Percentiles rank a stretch among this genome's conserved stretches.
Evolutionary conservation across 2,113 vertebrate species (phyloP).

Genomic region (Capreolus pygargus): DNA sequence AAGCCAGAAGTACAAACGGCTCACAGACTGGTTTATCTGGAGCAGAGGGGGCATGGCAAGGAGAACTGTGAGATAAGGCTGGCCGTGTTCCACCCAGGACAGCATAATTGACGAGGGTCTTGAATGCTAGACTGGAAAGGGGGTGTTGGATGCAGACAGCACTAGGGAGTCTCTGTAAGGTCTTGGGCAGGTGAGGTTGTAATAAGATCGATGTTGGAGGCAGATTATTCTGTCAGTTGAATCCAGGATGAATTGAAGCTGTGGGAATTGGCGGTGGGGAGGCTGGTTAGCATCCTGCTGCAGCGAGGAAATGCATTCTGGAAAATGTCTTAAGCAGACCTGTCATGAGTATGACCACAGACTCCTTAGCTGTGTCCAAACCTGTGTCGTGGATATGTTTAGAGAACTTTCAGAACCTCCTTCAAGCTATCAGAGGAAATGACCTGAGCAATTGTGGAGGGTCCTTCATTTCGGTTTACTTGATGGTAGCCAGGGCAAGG

Average conservation of each 20-base stretch:
- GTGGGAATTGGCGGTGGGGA: constrained; percentile 38
- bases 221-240: constrained; percentile 65
- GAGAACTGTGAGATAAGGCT: background rate
- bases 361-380: constrained; percentile 34
- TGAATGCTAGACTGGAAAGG: background rate
- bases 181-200: constrained; percentile 44
- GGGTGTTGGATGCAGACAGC: background rate
- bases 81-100: background rate
- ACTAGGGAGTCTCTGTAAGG: background rate
- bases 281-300: constrained; percentile 47
- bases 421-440: background rate
- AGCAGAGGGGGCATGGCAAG: background rate
- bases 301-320: constrained; percentile 29
- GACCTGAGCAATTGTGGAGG: background rate
- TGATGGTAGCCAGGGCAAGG: background rate
- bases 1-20: background rate
- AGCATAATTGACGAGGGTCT: background rate
- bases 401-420: constrained; percentile 45
- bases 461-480: background rate
- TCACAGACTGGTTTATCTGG: background rate
- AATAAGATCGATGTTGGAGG: constrained; percentile 52
- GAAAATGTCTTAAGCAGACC: constrained; percentile 63
- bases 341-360: constrained; percentile 33
- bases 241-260: constrained; percentile 56
- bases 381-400: background rate